Base-by-base conservation (phyloP, 2,888 invertebrate genomes). In the Mesorhabditis sp. region DNA sequence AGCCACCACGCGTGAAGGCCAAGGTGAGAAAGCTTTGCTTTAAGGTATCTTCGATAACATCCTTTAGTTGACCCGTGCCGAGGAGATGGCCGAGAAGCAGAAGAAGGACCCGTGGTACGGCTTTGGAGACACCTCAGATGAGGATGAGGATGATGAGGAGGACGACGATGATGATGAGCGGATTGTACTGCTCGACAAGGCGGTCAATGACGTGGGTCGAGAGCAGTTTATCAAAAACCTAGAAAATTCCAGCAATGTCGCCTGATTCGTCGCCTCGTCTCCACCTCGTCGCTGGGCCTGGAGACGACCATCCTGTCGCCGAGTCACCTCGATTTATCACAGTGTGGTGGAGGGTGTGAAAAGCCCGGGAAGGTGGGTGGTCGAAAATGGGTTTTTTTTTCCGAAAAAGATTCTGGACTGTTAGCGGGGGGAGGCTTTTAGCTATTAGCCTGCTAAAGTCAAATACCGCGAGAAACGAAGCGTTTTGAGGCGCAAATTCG, bases 1-100 rank as follows among this genome's bases (percentile, higher is more conserved):
- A 50, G 58, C 58, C 7, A 50, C 58, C 7, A 50, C 58, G n/a
- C 1, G n/a, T 50, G 1, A 50, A n/a, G n/a, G 58, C 58, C 58
- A 63, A 13, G 63, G n/a, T 63, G 63, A 63, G 63, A n/a, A 63
- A 15, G 41, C 1, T 28, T 28, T 28, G 28, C 28, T 50, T n/a
- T 13, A 50, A 50, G n/a, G n/a, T 13, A 50, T 50, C 10, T 1
- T 28, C 28, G 28, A 28, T 28, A 28, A 28, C 28, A 28, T 28
- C 28, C n/a, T 63, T 63, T 63, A 63, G 63, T 50, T 50, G 63
- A 63, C 63, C 15, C 7, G 15, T 13, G 63, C 41, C 10, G 7
- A 63, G n/a, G 7, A 28, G 28, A 63, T 63, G 13, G 41, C 63
- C 13, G 41, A 15, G 28, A 15, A 63, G 15, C 41, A 28, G 63